Evolutionary conservation across 1,140 invertebrate genomes (phyloP).

Genomic region (Lanistes nyassanus): DNA sequence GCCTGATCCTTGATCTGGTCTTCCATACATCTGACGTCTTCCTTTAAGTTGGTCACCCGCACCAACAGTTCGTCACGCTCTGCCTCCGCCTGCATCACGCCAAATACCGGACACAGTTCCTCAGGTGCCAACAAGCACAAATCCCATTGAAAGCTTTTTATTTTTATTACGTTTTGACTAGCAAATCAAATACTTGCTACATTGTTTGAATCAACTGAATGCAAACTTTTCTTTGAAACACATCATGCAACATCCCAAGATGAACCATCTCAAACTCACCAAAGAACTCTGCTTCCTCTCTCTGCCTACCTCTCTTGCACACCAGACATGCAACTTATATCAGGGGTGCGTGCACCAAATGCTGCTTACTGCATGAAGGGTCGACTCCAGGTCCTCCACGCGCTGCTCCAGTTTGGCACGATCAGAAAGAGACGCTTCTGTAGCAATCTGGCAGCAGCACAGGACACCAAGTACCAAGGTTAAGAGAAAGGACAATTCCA

Average conservation of each 20-base stretch:
- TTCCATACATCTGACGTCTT: constrained; percentile 53
- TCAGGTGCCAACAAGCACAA: background rate
- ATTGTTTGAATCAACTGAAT: no score
- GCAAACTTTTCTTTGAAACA: no score
- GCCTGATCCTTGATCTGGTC: constrained; percentile 59
- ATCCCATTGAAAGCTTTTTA: background rate
- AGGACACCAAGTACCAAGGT: background rate
- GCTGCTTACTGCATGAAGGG: constrained; percentile 45
- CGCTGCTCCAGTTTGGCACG: constrained; percentile 63
- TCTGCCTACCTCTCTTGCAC: no score
- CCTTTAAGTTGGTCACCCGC: constrained; percentile 52
- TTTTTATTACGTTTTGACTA: no score
- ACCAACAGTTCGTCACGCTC: constrained; percentile 55
- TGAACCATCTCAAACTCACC: no score
- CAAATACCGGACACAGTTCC: background rate
- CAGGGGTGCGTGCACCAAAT: no score
- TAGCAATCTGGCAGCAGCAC: constrained; percentile 67
- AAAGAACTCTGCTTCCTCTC: no score
- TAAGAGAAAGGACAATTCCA: no score
- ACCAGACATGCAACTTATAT: no score
- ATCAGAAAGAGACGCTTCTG: constrained; percentile 69
- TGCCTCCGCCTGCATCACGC: constrained; percentile 46
- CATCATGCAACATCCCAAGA: no score
- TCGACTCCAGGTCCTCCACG: constrained; percentile 60
- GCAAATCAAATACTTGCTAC: no score